Percentiles rank a stretch among this genome's conserved stretches.
These are phyloP conservation scores for Ceratina japonica DNA, from an alignment of 1,140 invertebrate species.

Conservation along the genomic window DNA sequence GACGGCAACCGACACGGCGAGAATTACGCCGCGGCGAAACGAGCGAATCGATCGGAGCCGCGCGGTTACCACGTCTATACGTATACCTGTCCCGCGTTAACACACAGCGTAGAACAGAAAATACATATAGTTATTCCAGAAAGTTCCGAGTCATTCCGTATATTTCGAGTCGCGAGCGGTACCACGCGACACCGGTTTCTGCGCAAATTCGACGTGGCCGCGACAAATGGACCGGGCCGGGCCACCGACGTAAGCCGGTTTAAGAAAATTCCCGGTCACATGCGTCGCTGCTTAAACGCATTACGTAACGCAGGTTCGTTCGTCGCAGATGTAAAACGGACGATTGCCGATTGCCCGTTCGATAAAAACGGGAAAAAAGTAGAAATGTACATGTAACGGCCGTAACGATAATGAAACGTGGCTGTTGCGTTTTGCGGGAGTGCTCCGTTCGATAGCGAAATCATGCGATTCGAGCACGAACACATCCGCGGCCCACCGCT, in stretches of 20 bases:
- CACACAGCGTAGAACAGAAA: slow-evolving; percentile 13
- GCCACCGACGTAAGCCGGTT: slow-evolving; percentile 24
- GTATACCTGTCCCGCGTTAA: background rate
- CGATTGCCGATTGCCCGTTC: slow-evolving; percentile 11
- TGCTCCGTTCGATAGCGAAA: background rate
- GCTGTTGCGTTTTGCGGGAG: background rate
- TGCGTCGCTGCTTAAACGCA: slow-evolving; percentile 1
- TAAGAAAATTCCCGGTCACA: slow-evolving; percentile 38
- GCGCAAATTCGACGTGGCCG: too few relatives aligned
- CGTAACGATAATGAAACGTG: slow-evolving; percentile 3
- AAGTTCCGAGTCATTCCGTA: background rate
- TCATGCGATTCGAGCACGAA: background rate
- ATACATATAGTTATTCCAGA: slow-evolving; percentile 15
- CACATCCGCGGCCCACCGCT: too few relatives aligned
- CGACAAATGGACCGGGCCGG: background rate
- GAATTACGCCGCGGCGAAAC: slow-evolving; percentile 23
- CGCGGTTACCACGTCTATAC: background rate
- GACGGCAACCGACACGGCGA: background rate
- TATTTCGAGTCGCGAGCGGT: too few relatives aligned
- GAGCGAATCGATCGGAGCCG: slow-evolving; percentile 31
- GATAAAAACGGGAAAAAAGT: background rate
- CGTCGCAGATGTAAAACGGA: slow-evolving; percentile 21
- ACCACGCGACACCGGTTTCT: too few relatives aligned
- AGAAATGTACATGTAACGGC: background rate
- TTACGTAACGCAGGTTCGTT: slow-evolving; percentile 50